Evolutionary conservation across 1,140 invertebrate genomes (phyloP).

Genomic region (Cherax quadricarinatus): DNA sequence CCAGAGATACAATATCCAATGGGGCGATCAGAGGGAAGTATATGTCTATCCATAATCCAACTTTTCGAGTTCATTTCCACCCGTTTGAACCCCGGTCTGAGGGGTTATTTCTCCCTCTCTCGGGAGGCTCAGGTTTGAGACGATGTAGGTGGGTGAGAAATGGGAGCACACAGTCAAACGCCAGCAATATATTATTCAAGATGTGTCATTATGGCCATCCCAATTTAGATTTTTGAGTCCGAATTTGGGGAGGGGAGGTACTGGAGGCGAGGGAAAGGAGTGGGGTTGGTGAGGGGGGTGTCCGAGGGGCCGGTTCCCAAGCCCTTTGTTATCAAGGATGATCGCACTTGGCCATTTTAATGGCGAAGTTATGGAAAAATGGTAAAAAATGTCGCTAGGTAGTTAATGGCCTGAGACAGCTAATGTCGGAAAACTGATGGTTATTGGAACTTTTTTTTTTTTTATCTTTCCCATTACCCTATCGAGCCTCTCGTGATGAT

Average conservation of each 20-base stretch:
- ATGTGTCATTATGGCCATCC: conserved; percentile 68
- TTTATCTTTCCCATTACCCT: background rate
- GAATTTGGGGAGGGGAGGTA: conserved; percentile 35
- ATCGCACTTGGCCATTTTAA: conserved; percentile 57
- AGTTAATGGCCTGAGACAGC: conserved; percentile 68
- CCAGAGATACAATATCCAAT: conserved; percentile 70
- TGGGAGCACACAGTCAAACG: conserved; percentile 69
- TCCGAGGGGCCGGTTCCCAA: conserved; percentile 47
- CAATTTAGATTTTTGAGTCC: conserved; percentile 69
- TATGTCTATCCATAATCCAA: conserved; percentile 46
- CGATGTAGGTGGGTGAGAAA: conserved; percentile 60
- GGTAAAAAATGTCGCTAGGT: conserved; percentile 43
- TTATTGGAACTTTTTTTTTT: conserved; percentile 41
- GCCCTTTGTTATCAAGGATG: conserved; percentile 57
- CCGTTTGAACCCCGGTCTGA: background rate
- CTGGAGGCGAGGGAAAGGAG: background rate
- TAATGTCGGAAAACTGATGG: conserved; percentile 66
- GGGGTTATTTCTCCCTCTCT: conserved; percentile 6
- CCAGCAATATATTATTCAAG: conserved; percentile 71
- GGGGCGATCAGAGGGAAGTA: conserved; percentile 49
- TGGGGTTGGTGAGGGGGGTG: background rate
- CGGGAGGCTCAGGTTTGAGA: conserved; percentile 9
- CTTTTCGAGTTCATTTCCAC: background rate
- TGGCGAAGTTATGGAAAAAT: conserved; percentile 67
- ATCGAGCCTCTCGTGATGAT: too few relatives aligned